Conservation (phyloP, 2,888 invertebrate genomes). For the Drosophila kuntzei region DNA sequence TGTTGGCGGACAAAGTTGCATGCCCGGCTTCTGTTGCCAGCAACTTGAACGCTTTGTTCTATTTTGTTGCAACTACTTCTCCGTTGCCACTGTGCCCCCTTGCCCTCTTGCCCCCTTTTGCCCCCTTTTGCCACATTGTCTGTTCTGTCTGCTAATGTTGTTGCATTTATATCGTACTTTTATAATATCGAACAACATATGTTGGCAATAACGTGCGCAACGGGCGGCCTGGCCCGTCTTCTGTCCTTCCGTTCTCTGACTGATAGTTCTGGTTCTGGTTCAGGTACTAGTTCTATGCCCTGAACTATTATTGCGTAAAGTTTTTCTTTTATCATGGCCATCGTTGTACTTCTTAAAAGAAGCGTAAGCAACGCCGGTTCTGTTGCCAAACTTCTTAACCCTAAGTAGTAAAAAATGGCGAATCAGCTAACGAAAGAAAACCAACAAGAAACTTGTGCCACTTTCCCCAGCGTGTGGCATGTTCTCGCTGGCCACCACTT, state of each 20-base stretch:
- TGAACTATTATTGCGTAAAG: constrained; percentile 72
- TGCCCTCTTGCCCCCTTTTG: neutral
- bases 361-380: constrained; percentile 18
- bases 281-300: constrained; percentile 10
- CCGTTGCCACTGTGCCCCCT: neutral
- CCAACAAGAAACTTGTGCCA: constrained; percentile 47
- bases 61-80: constrained; percentile 35
- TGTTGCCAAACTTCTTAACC: constrained; percentile 40
- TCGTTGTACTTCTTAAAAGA: constrained; percentile 19
- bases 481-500: constrained; percentile 28
- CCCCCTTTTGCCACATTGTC: neutral
- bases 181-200: constrained; percentile 72
- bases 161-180: constrained; percentile 54
- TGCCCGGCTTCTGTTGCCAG: constrained; percentile 21
- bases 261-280: constrained; percentile 3
- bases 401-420: constrained; percentile 45
- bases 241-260: neutral
- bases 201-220: constrained; percentile 70
- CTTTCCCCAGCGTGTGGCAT: constrained; percentile 59
- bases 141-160: constrained; percentile 27
- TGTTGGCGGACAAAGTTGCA: constrained; percentile 40
- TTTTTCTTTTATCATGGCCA: constrained; percentile 68
- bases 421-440: constrained; percentile 39
- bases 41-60: constrained; percentile 33
- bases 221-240: constrained; percentile 27